phyloP scores from a whole-genome alignment of 2,888 invertebrate genomes.

The Andrena fulva region DNA sequence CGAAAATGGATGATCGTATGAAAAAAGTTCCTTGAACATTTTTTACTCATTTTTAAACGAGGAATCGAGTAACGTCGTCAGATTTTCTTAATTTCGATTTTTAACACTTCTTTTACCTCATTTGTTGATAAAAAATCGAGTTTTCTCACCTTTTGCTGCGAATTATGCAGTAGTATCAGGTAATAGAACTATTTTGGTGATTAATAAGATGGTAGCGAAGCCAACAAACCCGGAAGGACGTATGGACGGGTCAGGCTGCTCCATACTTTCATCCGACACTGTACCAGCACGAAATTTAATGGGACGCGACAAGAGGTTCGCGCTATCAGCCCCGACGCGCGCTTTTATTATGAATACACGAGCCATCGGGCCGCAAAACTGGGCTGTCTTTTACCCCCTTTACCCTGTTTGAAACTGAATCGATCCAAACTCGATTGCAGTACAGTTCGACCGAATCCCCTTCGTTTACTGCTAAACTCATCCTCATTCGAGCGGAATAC shows the following conservation, averaged over 20 bases:
- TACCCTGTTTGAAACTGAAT: neutral
- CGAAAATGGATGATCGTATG: neutral
- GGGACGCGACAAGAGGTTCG: neutral
- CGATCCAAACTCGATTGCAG: neutral
- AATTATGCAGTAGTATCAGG: too few relatives aligned
- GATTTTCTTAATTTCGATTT: too few relatives aligned
- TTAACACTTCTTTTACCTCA: neutral
- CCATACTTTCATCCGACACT: neutral
- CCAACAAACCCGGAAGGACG: too few relatives aligned
- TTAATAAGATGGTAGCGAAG: too few relatives aligned
- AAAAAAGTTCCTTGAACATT: neutral
- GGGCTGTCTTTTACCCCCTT: neutral
- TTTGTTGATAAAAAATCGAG: neutral
- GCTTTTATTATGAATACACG: neutral
- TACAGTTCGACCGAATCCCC: neutral
- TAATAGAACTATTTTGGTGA: too few relatives aligned
- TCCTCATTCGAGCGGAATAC: neutral
- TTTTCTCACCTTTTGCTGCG: too few relatives aligned
- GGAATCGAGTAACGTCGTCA: neutral
- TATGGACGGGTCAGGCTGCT: neutral
- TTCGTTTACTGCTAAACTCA: neutral
- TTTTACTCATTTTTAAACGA: neutral
- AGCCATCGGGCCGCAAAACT: neutral
- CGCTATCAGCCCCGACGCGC: neutral
- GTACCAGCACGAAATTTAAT: neutral